These are phyloP conservation scores for Heliothis virescens DNA, from an alignment of 1,140 invertebrate genomes.

Conservation along the genomic window DNA sequence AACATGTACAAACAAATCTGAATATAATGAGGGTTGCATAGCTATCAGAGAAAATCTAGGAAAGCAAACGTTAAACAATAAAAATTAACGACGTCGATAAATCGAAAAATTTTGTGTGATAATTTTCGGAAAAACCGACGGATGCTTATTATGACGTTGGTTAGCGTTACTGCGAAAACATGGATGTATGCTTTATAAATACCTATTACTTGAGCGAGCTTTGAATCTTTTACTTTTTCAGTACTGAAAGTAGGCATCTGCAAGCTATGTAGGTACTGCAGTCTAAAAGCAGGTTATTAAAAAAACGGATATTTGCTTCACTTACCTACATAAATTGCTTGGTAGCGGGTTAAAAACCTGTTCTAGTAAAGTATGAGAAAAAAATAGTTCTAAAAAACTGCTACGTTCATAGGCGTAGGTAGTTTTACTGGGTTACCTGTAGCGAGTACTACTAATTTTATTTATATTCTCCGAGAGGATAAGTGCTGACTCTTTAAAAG, in stretches of 20 bases:
- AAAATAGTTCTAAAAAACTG: no score
- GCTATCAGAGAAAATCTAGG: background rate
- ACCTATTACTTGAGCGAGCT: background rate
- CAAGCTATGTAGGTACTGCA: background rate
- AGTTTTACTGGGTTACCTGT: no score
- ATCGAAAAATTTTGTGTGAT: background rate
- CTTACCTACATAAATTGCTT: no score
- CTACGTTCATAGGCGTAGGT: no score
- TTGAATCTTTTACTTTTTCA: background rate
- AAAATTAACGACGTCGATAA: background rate
- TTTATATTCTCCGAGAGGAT: no score
- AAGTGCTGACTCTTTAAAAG: no score
- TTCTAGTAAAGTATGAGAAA: no score
- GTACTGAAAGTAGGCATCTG: background rate
- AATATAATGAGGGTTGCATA: slow-evolving; percentile 2
- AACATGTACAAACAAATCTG: background rate
- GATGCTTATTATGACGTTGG: background rate
- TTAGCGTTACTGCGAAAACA: background rate
- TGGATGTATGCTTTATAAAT: background rate
- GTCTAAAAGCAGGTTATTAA: background rate
- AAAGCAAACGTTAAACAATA: slow-evolving; percentile 1
- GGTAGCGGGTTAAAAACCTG: no score
- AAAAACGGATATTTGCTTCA: no score
- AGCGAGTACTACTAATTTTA: no score
- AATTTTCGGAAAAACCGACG: background rate